Base-by-base conservation (phyloP, 2,113 vertebrate genomes). In the Hirundichthys speculiger region DNA sequence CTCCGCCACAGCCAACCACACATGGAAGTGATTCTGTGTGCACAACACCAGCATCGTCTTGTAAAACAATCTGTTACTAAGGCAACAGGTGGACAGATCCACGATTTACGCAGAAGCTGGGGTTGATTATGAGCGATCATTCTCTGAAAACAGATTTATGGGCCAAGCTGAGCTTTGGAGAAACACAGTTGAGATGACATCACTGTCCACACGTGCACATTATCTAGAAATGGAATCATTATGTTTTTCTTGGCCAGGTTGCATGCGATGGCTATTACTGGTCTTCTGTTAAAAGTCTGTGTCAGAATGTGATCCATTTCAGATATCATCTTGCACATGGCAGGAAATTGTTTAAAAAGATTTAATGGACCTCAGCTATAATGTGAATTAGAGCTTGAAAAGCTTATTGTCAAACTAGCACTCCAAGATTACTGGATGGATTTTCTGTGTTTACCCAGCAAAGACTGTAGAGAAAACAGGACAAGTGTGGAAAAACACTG, bases 41-140 rank as follows among this genome's bases (percentile, higher is more conserved):
- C 69, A 46, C 46, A 61, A 56, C 47, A 57, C 39, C 58, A 24
- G 51, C 63, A 50, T 67, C 71, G 27, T 80, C 65, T 56, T 46
- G 69, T 60, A 74, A 86, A 86, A 71, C 75, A 66, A 76, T 77
- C 61, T 24, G 85, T 87, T 71, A 18, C 83, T 5, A 24, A 2
- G 73, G 79, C 34, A 77, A 85, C 79, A 66, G 63, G 65, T 70
- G 53, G 63, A 57, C 19, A 63, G 59, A 53, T 46, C 27, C 38
- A 12, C 12, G 8, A 39, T 53, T 48, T 56, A 42, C 59, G n/a
- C 38, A 20, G 68, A 54, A 76, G 68, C 56, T 54, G 74, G 46
- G 67, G 38, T 63, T 59, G 65, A 76, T 80, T 58, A 54, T 12
- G 46, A 49, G 39, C 9, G 50, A 56, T 38, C 46, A n/a, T 40